Percentiles rank a stretch among this genome's conserved stretches.
These are phyloP conservation scores for Lepidochrysops patricia DNA, from an alignment of 2,888 invertebrate genomes.

Conservation along the genomic window DNA sequence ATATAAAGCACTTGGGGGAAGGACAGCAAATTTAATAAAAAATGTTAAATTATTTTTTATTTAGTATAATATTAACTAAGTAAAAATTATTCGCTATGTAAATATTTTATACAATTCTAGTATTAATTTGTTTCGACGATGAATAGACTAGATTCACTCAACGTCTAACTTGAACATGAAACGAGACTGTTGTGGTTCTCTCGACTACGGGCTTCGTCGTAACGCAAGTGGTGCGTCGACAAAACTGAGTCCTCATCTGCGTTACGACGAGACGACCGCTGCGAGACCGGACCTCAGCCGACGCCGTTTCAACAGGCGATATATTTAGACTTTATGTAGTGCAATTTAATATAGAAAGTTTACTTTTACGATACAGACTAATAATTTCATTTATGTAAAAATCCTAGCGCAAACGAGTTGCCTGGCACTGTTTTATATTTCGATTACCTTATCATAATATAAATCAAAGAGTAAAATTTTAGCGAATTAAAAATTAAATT, in stretches of 20 bases:
- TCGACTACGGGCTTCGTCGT: constrained; percentile 18
- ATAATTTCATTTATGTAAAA: constrained; percentile 71
- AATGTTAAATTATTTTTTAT: constrained; percentile 70
- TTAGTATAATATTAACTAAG: constrained; percentile 72
- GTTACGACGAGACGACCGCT: constrained; percentile 16
- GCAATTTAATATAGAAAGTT: constrained; percentile 71
- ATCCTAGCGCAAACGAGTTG: constrained; percentile 71
- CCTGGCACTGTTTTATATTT: constrained; percentile 70
- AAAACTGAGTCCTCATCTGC: background rate
- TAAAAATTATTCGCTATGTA: constrained; percentile 74
- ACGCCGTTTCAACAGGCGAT: constrained; percentile 45
- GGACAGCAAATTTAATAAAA: constrained; percentile 76
- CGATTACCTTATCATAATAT: constrained; percentile 67
- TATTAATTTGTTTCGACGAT: constrained; percentile 67
- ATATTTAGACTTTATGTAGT: constrained; percentile 60
- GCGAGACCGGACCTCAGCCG: constrained; percentile 73
- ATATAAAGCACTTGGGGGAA: constrained; percentile 76
- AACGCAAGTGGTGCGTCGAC: constrained; percentile 10
- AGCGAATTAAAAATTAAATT: constrained; percentile 74
- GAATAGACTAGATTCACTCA: constrained; percentile 66
- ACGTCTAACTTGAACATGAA: constrained; percentile 59
- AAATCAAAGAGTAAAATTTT: constrained; percentile 74
- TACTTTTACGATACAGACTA: constrained; percentile 69
- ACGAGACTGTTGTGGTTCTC: constrained; percentile 38
- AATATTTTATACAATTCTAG: constrained; percentile 73